These are phyloP conservation scores for Drosophila setifemur DNA, from an alignment of 1,140 invertebrate genomes.

Conservation along the genomic window DNA sequence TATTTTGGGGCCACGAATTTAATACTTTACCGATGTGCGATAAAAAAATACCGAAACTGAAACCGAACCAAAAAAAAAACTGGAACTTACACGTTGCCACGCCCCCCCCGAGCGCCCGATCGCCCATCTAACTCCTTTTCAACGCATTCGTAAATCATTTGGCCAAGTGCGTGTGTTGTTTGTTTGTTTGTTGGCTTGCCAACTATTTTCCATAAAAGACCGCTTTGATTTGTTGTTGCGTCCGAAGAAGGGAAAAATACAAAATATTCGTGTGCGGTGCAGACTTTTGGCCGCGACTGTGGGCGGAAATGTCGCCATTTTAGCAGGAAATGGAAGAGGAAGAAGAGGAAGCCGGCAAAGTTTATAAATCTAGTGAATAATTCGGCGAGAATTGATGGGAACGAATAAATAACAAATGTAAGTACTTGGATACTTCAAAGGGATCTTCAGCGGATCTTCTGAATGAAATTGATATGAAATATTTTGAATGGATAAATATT, in stretches of 20 bases:
- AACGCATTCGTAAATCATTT: constrained; percentile 72
- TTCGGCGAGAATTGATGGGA: neutral
- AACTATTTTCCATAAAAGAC: constrained; percentile 69
- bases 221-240: constrained; percentile 55
- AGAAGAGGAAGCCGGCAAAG: neutral
- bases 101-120: neutral
- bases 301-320: constrained; percentile 66
- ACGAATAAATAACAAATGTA: neutral
- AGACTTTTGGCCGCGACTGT: constrained; percentile 3
- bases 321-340: constrained; percentile 4
- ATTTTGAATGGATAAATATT: too few relatives aligned
- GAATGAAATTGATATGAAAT: too few relatives aligned
- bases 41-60: constrained; percentile 16
- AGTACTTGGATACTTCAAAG: neutral
- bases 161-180: constrained; percentile 48
- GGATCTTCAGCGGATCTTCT: too few relatives aligned
- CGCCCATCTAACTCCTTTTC: constrained; percentile 57
- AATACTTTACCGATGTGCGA: constrained; percentile 51
- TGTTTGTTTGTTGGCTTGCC: constrained; percentile 27
- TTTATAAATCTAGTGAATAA: constrained; percentile 57
- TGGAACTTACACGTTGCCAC: constrained; percentile 2
- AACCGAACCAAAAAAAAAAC: neutral
- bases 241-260: neutral
- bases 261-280: constrained; percentile 1
- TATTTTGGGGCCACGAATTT: constrained; percentile 59